Conservation (phyloP, 2,888 invertebrate genomes). For the Dendrolimus houi region DNA sequence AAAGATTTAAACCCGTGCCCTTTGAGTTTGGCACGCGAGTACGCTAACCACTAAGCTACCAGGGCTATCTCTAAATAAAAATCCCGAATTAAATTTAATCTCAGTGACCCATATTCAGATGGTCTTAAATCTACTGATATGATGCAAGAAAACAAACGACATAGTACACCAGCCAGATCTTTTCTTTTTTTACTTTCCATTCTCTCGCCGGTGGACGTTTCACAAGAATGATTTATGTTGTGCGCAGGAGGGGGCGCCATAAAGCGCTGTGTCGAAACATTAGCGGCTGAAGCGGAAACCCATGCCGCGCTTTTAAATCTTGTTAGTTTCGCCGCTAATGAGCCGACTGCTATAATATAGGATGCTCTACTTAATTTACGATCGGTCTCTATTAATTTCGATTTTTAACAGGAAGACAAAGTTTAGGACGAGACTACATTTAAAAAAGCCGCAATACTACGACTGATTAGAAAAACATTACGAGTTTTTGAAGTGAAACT, state of each 20-base stretch:
- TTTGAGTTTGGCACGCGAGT: no score
- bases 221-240: background rate
- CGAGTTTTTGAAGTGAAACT: no score
- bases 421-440: no score
- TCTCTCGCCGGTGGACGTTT: background rate
- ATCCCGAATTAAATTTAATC: no score
- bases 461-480: no score
- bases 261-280: slow-evolving; percentile 1
- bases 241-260: background rate
- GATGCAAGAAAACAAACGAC: background rate
- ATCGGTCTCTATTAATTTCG: background rate
- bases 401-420: background rate
- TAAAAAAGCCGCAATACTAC: no score
- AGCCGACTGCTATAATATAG: background rate
- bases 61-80: no score
- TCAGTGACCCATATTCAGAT: background rate
- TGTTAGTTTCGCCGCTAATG: slow-evolving; percentile 5
- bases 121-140: background rate
- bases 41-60: no score
- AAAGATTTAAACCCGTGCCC: no score
- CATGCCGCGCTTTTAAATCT: background rate
- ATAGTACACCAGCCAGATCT: background rate
- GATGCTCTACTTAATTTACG: background rate
- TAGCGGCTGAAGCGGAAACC: slow-evolving; percentile 3
- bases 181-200: background rate